Base-by-base conservation (phyloP, 2,888 invertebrate species). In the Limenitis camilla region DNA sequence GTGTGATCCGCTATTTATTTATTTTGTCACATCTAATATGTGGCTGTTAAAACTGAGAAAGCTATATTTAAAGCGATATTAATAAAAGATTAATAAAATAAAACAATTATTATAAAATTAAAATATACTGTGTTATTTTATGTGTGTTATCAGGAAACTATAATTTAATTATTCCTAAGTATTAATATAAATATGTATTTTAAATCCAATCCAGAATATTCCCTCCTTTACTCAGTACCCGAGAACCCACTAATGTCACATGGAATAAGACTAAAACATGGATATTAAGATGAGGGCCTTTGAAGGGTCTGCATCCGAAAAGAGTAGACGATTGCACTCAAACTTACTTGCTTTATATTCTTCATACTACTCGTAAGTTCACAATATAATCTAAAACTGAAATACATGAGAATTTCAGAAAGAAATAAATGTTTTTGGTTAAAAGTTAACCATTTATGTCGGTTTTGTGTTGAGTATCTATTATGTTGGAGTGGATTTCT, bases 281-380 rank as follows among this genome's bases (percentile, higher is more conserved):
- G 70, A 78, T 83, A 83, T 82, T 82, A 84, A 83, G 84, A 82
- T 76, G 78, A 81, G 81, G 81, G 81, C 76, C 77, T 85, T 83
- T 83, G 80, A 83, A 75, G 78, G 70, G 74, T 74, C 67, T 67
- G 68, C 64, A 66, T 71, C 78, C 78, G 65, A 80, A 81, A 81
- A 78, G 81, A 78, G 77, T 74, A 74, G 72, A 72, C 69, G 75
- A 76, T 73, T 75, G 65, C 67, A 68, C 81, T 76, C 71, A 66
- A 74, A 61, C 61, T 66, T 69, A 54, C 60, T 56, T 50, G 55
- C 44, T 64, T 56, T 61, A 57, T 62, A 62, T 59, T 62, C 58
- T 61, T 54, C 59, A 58, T 63, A 59, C 58, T 55, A 57, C 56
- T 43, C 59, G 42, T 54, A 52, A 51, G 30, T 57, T 54, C 52